Percentiles rank a stretch among this genome's conserved stretches.
phyloP scores from a whole-genome alignment of 2,113 vertebrate genomes.

The Morone chrysops region DNA sequence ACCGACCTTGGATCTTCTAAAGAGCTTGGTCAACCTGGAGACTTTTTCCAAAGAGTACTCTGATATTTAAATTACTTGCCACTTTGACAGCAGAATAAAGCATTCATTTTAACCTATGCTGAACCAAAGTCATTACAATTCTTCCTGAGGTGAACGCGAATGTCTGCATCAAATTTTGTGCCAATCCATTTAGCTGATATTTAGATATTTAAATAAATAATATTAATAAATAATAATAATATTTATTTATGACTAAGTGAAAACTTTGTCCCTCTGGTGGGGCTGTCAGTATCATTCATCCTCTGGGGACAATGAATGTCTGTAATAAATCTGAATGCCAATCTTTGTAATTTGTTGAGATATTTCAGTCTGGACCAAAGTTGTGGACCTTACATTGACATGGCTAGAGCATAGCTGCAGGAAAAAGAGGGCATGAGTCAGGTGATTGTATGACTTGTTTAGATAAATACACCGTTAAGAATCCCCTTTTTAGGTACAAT shows the following conservation, averaged over 20 bases:
- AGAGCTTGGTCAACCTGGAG: too few species aligned
- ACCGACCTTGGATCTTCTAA: too few species aligned
- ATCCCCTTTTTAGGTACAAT: background rate
- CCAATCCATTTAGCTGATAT: background rate
- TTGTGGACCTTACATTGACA: too few species aligned
- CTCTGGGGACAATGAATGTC: background rate
- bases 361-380: background rate
- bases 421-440: background rate
- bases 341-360: too few species aligned
- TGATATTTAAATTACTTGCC: too few species aligned
- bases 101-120: too few species aligned
- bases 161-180: background rate
- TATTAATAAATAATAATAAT: too few species aligned
- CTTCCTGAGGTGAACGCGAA: background rate
- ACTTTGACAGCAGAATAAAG: too few species aligned
- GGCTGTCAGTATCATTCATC: background rate
- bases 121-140: background rate
- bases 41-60: too few species aligned
- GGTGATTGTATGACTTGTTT: background rate
- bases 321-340: background rate
- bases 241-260: background rate
- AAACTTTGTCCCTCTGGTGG: background rate
- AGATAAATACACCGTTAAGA: background rate
- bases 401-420: too few species aligned
- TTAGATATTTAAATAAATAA: background rate